phyloP scores from a whole-genome alignment of 30 jellyfish, hydroid and myxozoan species.

The Hydractinia symbiolongicarpus region DNA sequence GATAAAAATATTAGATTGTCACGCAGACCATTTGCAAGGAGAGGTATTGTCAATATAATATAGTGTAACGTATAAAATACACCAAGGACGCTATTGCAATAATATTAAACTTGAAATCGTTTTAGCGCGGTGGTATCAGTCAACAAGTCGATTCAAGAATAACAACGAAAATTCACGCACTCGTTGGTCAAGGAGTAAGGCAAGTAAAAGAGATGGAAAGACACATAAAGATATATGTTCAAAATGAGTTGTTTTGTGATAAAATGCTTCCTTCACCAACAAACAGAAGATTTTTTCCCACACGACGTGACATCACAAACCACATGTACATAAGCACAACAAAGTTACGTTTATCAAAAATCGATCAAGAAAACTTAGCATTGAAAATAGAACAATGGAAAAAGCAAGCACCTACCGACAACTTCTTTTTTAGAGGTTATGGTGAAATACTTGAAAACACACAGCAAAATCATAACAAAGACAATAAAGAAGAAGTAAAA shows the following conservation, averaged over 20 bases:
- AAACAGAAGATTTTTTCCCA: conserved; percentile 30
- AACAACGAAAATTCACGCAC: conserved; percentile 16
- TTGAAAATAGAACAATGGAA: too few species aligned
- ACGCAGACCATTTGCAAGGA: neutral
- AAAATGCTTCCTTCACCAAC: neutral
- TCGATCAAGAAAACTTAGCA: conserved; percentile 24
- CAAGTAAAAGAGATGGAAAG: conserved; percentile 39
- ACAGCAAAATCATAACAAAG: neutral
- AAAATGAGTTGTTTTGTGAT: neutral
- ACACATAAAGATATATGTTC: neutral
- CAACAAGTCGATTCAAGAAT: conserved; percentile 29
- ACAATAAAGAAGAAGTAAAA: neutral
- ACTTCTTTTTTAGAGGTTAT: neutral
- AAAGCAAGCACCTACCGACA: neutral
- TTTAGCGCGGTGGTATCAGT: conserved; percentile 22
- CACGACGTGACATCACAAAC: conserved; percentile 10
- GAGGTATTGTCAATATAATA: neutral
- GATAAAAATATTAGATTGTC: neutral
- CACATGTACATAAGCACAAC: conserved; percentile 29
- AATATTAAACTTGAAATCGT: neutral
- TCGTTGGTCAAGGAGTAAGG: conserved; percentile 32
- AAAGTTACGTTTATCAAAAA: neutral
- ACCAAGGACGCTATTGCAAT: neutral
- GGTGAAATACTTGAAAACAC: neutral
- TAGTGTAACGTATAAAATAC: neutral